These are phyloP conservation scores for Hydrozoanthus gracilis DNA, from an alignment of 92 coral and sea anemone species.

Conservation along the genomic window DNA sequence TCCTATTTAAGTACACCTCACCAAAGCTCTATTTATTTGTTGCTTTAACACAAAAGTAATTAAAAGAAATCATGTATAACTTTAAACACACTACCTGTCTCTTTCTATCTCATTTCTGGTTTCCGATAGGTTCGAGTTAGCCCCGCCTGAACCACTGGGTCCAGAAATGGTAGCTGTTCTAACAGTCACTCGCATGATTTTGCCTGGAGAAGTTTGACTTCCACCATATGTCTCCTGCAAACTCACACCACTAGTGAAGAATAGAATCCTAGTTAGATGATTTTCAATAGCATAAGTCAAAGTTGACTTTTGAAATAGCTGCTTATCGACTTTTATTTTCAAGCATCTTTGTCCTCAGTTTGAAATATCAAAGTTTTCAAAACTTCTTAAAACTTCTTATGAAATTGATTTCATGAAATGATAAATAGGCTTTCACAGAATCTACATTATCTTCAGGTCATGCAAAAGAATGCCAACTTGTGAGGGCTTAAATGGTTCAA, in stretches of 20 bases:
- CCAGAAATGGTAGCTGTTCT: slow-evolving; percentile 78
- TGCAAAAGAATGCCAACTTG: too few relatives aligned
- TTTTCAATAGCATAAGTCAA: neutral
- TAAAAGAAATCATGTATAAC: neutral
- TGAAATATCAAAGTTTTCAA: too few relatives aligned
- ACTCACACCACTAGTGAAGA: slow-evolving; percentile 60
- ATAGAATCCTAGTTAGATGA: neutral
- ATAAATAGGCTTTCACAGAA: too few relatives aligned
- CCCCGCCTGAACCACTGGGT: slow-evolving; percentile 27
- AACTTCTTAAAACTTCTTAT: too few relatives aligned
- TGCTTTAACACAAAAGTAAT: neutral
- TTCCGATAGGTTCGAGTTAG: neutral
- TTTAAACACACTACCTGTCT: slow-evolving; percentile 5
- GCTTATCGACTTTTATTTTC: slow-evolving; percentile 68
- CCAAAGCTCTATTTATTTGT: neutral
- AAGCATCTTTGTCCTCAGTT: too few relatives aligned
- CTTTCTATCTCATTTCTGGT: slow-evolving; percentile 1
- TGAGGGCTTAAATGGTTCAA: too few relatives aligned
- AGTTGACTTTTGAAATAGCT: neutral
- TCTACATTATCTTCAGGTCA: too few relatives aligned
- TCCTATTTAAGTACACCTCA: too few relatives aligned
- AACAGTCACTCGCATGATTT: slow-evolving; percentile 86
- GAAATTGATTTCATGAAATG: too few relatives aligned
- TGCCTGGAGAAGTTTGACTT: slow-evolving; percentile 74
- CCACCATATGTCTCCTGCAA: slow-evolving; percentile 73